phyloP scores from a whole-genome alignment of 2,888 invertebrate species.

The Caenorhabditis afra region DNA sequence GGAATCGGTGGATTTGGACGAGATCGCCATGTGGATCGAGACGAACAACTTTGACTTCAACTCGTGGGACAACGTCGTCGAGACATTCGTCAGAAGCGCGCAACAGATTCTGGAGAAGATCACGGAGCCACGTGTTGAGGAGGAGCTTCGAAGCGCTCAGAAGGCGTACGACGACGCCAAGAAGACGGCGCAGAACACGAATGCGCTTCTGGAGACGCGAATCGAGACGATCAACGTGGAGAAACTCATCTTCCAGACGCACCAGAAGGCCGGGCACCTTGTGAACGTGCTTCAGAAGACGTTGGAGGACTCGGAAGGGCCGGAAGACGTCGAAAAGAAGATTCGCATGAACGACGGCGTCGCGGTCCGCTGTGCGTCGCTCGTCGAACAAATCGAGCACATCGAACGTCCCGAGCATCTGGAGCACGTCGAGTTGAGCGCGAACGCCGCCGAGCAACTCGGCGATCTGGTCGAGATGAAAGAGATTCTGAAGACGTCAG shows the following conservation, averaged over 20 bases:
- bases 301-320: not conserved
- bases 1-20: conserved; percentile 40
- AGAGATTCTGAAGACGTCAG: conserved; percentile 7
- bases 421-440: not conserved
- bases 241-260: conserved; percentile 35
- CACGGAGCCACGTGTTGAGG: conserved; percentile 4
- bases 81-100: not conserved
- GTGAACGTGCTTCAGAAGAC: conserved; percentile 26
- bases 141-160: conserved; percentile 4
- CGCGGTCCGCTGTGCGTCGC: conserved; percentile 29
- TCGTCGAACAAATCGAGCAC: conserved; percentile 38
- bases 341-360: conserved; percentile 35
- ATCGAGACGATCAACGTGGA: conserved; percentile 37
- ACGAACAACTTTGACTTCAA: conserved; percentile 45
- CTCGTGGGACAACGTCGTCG: conserved; percentile 39
- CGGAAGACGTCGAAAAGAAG: conserved; percentile 34
- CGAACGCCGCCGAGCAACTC: conserved; percentile 7
- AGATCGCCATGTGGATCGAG: conserved; percentile 49
- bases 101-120: not conserved
- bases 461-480: conserved; percentile 18
- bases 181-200: not conserved
- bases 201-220: conserved; percentile 16
- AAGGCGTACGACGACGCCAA: conserved; percentile 6
- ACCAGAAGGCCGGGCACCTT: conserved; percentile 39
- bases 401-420: conserved; percentile 9